These are phyloP conservation scores for Gambusia holbrooki DNA, from an alignment of 2,113 vertebrate genomes.

Conservation along the genomic window DNA sequence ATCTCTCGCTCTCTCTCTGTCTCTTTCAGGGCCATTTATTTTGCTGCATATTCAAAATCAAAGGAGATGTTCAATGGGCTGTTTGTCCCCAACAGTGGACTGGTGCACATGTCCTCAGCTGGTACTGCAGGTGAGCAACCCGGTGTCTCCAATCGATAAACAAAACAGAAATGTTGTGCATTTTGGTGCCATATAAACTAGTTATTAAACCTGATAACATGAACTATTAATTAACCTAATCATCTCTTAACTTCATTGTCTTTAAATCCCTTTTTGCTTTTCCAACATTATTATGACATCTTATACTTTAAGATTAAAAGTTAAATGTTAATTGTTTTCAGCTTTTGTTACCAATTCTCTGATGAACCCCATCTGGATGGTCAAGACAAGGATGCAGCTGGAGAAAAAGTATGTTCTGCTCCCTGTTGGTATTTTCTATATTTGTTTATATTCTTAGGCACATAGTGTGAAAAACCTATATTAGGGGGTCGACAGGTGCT, in stretches of 20 bases:
- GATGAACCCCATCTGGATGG: slow-evolving; percentile 99
- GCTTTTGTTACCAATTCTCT: slow-evolving; percentile 95
- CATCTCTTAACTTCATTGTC: too few relatives aligned
- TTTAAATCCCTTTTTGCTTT: too few relatives aligned
- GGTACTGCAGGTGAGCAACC: slow-evolving; percentile 88
- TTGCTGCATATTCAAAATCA: slow-evolving; percentile 94
- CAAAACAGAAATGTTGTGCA: background rate
- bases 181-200: background rate
- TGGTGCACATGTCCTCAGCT: slow-evolving; percentile 92
- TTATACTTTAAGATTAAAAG: too few relatives aligned
- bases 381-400: slow-evolving; percentile 97
- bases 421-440: background rate
- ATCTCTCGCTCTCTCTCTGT: slow-evolving; percentile 57
- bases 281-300: too few relatives aligned
- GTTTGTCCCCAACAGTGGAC: slow-evolving; percentile 92
- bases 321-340: slow-evolving; percentile 60
- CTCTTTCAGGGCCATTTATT: slow-evolving; percentile 92
- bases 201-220: background rate
- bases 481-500: background rate
- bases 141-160: background rate
- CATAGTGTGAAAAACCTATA: slow-evolving; percentile 2
- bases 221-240: background rate
- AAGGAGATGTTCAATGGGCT: slow-evolving; percentile 91
- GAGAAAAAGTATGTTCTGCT: slow-evolving; percentile 86
- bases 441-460: background rate